Evolutionary conservation across 2,888 invertebrate genomes (phyloP), one percentile per base, ranked within the genome.

Genomic region (Drosophila acutilabella): DNA sequence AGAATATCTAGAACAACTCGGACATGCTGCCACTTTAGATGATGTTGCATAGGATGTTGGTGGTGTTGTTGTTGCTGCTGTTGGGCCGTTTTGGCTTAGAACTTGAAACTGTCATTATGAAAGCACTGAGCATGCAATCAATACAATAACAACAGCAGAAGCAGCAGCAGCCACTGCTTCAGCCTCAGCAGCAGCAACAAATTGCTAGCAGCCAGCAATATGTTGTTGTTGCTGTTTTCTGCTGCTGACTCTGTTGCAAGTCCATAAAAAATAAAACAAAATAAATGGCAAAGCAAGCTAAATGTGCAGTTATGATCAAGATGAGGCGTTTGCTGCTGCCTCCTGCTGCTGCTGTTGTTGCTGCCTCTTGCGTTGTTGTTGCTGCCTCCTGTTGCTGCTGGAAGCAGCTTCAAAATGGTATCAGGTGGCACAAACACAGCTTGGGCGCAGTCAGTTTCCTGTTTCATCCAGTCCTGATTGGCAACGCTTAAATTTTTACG

Each of bases 81-180:
- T 53, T 75, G 85, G 67, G 45, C 56, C 83, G 84, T 87, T 87
- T 85, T 85, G 85, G 84, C 85, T 85, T 85, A 87, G 87, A 85
- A 85, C 85, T 85, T 84, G 89, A 85, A 89, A 85, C 85, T 85
- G 85, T 85, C 85, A 85, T 89, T 86, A 87, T 85, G 71, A 77
- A 80, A 75, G 89, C 85, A 82, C 82, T 78, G 86, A 89, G 89
- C 89, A 88, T 78, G 89, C 89, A 89, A 85, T 85, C 85, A 89
- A 85, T 85, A 80, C 65, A 82, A 50, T 53, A 78, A 33, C 64
- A 78, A 53, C 62, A 64, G 8, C 47, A 54, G 13, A 40, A 44
- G 33, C 59, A 48, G 33, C 59, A 69, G 42, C 65, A 45, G 20
- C 30, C 30, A 30, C 30, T 8, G 30, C 30, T 30, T 30, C 57